Base-by-base conservation (phyloP, 2,888 invertebrate genomes). In the Xanthia icteritia region DNA sequence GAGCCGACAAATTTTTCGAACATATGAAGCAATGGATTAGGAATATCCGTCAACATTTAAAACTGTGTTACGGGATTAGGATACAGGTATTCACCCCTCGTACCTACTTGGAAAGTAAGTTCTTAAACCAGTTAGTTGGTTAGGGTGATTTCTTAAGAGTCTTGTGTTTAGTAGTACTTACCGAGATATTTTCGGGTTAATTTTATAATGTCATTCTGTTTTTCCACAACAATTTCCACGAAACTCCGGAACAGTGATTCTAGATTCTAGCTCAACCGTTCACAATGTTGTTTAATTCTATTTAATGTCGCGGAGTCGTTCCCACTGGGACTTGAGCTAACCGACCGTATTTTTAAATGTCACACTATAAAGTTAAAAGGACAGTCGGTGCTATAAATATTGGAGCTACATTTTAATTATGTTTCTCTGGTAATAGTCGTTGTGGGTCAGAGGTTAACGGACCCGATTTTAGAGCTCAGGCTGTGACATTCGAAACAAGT, bases 271-370 rank as follows among this genome's bases (percentile, higher is more conserved):
- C n/a, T 2, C 54, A 45, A 66, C 61, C 27, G 42, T 72, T 79
- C 15, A 60, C 79, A 56, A 80, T 60, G 51, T 71, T 75, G 45
- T 71, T 69, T 70, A 76, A 76, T 81, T 81, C 61, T 58, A 63
- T 64, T 68, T 67, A 66, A 80, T 78, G 63, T 73, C 20, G 63
- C 45, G 45, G 48, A 67, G 11, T 56, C 31, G 39, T 67, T 67
- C 51, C 77, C 60, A 2, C 5, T 56, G 82, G 77, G 68, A 77
- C 60, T 74, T 54, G 31, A 58, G 23, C 45, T 63, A 64, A 68
- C 60, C 54, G 45, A 51, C 70, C 66, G 51, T 81, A 63, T 81
- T 75, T 81, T 78, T 36, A 63, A 81, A 75, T 60, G 82, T 71
- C 81, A 63, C 64, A 54, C 68, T 64, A 72, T 68, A 54, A 51